Evolutionary conservation across 2,797 vertebrate species (phyloP).

Genomic region (Thaleichthys pacificus): DNA sequence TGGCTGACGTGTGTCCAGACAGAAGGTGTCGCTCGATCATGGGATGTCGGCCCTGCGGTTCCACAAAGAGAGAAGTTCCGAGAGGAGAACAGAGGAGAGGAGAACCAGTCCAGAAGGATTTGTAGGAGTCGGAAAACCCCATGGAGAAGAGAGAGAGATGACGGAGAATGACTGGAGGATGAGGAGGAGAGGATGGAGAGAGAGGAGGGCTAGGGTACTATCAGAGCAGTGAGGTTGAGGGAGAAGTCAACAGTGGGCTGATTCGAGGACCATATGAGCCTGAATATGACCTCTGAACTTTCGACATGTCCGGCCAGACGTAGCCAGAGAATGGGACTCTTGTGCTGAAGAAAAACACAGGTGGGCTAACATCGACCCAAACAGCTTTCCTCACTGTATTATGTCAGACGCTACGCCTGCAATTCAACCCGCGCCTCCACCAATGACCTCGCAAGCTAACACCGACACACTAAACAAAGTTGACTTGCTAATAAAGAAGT

Average conservation of each 20-base stretch:
- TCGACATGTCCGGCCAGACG: conserved; percentile 36
- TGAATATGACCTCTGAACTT: conserved; percentile 46
- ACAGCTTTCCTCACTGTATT: conserved; percentile 30
- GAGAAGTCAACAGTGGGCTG: conserved; percentile 26
- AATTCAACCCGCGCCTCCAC: conserved; percentile 26
- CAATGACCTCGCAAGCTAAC: conserved; percentile 14
- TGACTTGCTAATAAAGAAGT: conserved; percentile 46
- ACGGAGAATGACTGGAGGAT: not conserved
- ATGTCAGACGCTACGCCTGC: conserved; percentile 43
- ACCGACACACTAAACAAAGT: conserved; percentile 27
- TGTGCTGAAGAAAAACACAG: conserved; percentile 60
- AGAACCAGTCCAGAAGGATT: not conserved
- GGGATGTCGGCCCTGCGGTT: not conserved
- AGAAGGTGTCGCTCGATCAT: not conserved
- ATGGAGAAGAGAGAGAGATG: not conserved
- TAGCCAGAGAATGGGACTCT: conserved; percentile 47
- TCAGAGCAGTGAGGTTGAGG: not conserved
- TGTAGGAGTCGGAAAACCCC: too few relatives aligned
- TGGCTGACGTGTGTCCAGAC: not conserved
- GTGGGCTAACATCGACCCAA: conserved; percentile 47
- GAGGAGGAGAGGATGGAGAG: not conserved
- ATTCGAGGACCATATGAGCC: conserved; percentile 29
- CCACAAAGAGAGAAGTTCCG: not conserved
- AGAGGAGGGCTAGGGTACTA: not conserved
- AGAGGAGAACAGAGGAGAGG: not conserved